A percentile compares a stretch with the other conserved stretches of the same genome.
Conservation (phyloP, 1,140 invertebrate genomes). For the Helicoverpa armigera region DNA sequence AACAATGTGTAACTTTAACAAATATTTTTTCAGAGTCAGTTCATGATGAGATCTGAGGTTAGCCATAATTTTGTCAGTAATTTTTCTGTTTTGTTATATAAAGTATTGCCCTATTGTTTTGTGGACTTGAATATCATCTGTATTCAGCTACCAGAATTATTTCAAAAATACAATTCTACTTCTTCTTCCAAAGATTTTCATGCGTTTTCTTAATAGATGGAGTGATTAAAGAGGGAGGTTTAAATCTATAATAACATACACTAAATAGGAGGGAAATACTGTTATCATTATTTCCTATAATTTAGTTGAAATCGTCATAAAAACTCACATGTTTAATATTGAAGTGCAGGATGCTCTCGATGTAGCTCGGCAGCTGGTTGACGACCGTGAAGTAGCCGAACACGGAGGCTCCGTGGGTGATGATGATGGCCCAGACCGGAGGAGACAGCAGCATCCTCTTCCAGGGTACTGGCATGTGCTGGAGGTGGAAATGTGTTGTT, state of each 20-base stretch:
- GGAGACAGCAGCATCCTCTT: slow-evolving; percentile 91
- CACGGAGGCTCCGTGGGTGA: slow-evolving; percentile 96
- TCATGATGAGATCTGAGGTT: neutral
- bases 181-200: too few species aligned
- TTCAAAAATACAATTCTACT: too few species aligned
- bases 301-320: too few species aligned
- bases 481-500: neutral
- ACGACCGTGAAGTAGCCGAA: slow-evolving; percentile 98
- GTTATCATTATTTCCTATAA: too few species aligned
- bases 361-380: slow-evolving; percentile 97
- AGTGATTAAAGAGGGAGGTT: too few species aligned
- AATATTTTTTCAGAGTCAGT: neutral
- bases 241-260: neutral
- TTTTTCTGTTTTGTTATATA: too few species aligned
- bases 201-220: too few species aligned
- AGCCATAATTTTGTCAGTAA: neutral
- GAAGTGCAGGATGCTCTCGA: slow-evolving; percentile 95
- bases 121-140: too few species aligned
- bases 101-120: too few species aligned
- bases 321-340: slow-evolving; percentile 93
- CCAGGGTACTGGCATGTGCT: slow-evolving; percentile 93
- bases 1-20: neutral
- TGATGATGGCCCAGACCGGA: slow-evolving; percentile 97
- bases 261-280: neutral
- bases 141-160: too few species aligned